A percentile compares a stretch with the other conserved stretches of the same genome.
Evolutionary conservation across 1,140 invertebrate genomes (phyloP).

Genomic region (Drosophila biarmipes): DNA sequence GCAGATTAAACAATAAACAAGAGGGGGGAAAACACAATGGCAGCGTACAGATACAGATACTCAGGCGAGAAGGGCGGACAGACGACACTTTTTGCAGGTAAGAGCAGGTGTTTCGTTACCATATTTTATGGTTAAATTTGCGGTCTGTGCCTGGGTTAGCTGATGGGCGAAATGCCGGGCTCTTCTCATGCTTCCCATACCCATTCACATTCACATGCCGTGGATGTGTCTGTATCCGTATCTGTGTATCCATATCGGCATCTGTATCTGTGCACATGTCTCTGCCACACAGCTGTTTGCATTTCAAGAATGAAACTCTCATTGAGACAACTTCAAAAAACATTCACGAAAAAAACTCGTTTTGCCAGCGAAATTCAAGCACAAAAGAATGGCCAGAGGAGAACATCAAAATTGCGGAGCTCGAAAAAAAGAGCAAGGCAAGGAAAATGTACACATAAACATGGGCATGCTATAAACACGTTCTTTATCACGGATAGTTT

Average conservation of each 20-base stretch:
- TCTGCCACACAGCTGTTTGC: conserved; percentile 72
- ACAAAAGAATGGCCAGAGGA: conserved; percentile 51
- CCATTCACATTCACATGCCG: conserved; percentile 76
- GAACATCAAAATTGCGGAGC: conserved; percentile 55
- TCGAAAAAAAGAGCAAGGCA: conserved; percentile 35
- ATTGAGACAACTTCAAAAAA: conserved; percentile 52
- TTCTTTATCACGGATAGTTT: conserved; percentile 5
- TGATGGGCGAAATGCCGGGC: conserved; percentile 29
- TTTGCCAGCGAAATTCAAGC: conserved; percentile 65
- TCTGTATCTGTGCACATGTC: conserved; percentile 41
- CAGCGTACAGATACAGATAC: conserved; percentile 1
- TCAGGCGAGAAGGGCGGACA: conserved; percentile 8
- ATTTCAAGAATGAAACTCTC: conserved; percentile 80
- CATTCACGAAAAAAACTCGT: conserved; percentile 56
- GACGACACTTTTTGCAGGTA: conserved; percentile 50
- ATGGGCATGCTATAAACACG: background rate
- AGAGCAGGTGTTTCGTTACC: conserved; percentile 75
- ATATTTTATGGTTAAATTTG: conserved; percentile 76
- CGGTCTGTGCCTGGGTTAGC: conserved; percentile 32
- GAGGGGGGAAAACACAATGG: conserved; percentile 32
- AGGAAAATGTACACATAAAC: conserved; percentile 3
- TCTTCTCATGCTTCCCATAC: conserved; percentile 41
- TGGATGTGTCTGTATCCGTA: conserved; percentile 26
- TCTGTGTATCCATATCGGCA: conserved; percentile 15
- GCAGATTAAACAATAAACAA: conserved; percentile 70